Evolutionary conservation across 2,888 invertebrate species (phyloP).

Genomic region (Apamea monoglypha): DNA sequence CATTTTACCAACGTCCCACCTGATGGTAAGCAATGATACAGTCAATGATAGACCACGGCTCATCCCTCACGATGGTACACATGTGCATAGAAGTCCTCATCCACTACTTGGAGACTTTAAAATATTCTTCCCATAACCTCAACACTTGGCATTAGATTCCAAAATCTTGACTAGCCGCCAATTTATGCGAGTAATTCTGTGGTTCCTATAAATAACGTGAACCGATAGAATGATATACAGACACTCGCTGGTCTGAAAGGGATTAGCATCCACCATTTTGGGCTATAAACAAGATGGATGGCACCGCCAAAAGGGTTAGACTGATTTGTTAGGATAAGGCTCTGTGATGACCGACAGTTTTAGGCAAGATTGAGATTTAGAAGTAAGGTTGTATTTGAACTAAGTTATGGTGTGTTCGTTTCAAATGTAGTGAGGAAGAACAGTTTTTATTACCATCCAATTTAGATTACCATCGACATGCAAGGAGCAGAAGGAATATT

Average conservation of each 20-base stretch:
- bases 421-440: background rate
- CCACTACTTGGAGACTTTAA: background rate
- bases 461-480: background rate
- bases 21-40: background rate
- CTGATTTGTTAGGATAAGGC: constrained; percentile 60
- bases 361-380: constrained; percentile 29
- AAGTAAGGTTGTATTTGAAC: background rate
- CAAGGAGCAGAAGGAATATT: background rate
- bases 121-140: constrained; percentile 9
- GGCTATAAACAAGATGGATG: constrained; percentile 65
- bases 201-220: constrained; percentile 61
- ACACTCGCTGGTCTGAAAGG: constrained; percentile 53
- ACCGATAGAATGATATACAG: constrained; percentile 65
- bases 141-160: constrained; percentile 38
- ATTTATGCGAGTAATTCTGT: constrained; percentile 58
- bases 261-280: constrained; percentile 64
- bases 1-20: background rate
- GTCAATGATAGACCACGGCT: fast-evolving
- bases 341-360: constrained; percentile 55
- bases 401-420: background rate
- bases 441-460: no score
- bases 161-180: constrained; percentile 53
- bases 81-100: background rate
- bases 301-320: constrained; percentile 49
- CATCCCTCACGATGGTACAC: background rate